Percentiles rank a stretch among this genome's conserved stretches.
Evolutionary conservation across 2,113 vertebrate genomes (phyloP).

Genomic region (Bagarius yarrelli): DNA sequence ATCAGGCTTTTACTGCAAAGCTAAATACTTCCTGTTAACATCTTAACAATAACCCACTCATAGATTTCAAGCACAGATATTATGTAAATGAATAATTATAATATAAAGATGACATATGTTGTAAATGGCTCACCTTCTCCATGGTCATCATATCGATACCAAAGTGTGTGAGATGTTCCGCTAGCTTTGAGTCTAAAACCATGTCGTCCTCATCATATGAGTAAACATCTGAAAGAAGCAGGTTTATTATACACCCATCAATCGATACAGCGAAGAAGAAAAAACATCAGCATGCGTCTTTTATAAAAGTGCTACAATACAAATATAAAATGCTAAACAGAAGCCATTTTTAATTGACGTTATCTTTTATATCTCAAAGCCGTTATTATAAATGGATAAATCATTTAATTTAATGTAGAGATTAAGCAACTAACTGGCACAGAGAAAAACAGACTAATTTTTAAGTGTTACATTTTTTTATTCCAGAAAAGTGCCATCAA

Average conservation of each 20-base stretch:
- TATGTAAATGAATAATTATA: neutral
- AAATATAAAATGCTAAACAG: neutral
- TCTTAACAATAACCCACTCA: neutral
- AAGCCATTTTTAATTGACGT: neutral
- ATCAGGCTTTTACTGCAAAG: neutral
- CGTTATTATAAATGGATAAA: neutral
- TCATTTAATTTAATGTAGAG: neutral
- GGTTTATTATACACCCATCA: neutral
- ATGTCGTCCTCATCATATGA: slow-evolving; percentile 98
- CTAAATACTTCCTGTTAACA: neutral
- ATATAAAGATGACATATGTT: too few relatives aligned
- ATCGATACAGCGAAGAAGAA: neutral
- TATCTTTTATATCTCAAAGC: neutral
- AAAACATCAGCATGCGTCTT: neutral
- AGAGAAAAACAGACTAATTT: neutral
- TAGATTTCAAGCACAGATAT: neutral
- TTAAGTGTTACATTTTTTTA: neutral
- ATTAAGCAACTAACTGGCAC: neutral
- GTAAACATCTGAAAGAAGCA: slow-evolving; percentile 81
- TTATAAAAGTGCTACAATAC: neutral
- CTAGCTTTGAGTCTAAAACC: slow-evolving; percentile 92
- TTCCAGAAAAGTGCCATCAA: neutral
- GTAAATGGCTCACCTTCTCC: slow-evolving; percentile 80
- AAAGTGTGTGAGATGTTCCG: slow-evolving; percentile 92
- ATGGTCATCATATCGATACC: slow-evolving; percentile 99